Base-by-base conservation (phyloP, 1,140 invertebrate species). In the Ceratosolen solmsi region DNA sequence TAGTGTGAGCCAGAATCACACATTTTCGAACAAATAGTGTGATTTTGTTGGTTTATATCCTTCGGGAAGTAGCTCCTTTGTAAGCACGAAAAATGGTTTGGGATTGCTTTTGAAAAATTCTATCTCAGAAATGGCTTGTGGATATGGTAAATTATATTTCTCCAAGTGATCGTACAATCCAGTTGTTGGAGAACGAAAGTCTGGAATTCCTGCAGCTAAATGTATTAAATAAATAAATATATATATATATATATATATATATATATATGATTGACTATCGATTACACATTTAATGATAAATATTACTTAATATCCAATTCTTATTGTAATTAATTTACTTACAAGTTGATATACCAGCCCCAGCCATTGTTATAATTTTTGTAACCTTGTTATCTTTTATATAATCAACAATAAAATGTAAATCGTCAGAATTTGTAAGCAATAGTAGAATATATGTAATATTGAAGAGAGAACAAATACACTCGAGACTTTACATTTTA, bases 81-180 rank as follows among this genome's bases (percentile, higher is more conserved):
- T 96, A 73, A 98, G 90, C 38, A 93, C 93, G 88, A 96, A 98
- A 90, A 98, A 98, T 51, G 97, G 97, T 84, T 95, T 93, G 0
- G 97, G 97, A 91, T 97, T 96, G 85, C 94, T 92, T 83, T 93
- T 90, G 84, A 97, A 97, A 88, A 94, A 97, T 74, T 94, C 94
- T 36, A 99, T 94, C 88, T 98, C 97, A 92, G 99, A 99, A 85
- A 99, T 97, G n/a, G 97, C 96, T 88, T 98, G 95, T n/a, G 98
- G 97, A 92, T 98, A 94, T 0, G 97, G 97, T 63, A 99, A 92
- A 86, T 98, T 95, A 88, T 98, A 99, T 89, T 98, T 97, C 83
- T 96, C 93, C 49, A 99, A 92, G 90, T 99, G 99, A 88, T 96
- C 94, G 91, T 99, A 99, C 1, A 99, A 91, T 5, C 98, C 98